These are phyloP conservation scores for Acanthosepion lycidas DNA, from an alignment of 2,888 invertebrate species.

Conservation along the genomic window DNA sequence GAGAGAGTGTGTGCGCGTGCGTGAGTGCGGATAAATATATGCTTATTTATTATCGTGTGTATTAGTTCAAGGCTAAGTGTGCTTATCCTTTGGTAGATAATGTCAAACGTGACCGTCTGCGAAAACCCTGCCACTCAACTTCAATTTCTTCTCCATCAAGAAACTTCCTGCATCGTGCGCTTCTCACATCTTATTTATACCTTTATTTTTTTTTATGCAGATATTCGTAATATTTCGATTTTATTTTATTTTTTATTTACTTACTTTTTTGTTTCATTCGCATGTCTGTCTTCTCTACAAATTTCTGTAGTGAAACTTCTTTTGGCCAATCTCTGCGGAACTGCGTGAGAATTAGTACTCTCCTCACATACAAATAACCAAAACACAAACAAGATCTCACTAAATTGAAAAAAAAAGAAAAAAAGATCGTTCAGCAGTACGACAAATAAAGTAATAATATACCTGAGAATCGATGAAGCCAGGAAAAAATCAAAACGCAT, in stretches of 20 bases:
- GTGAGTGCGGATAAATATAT: background rate
- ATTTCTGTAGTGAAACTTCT: background rate
- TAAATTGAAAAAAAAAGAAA: no score
- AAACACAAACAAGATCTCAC: background rate
- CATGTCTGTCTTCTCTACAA: background rate
- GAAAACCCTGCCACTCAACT: background rate
- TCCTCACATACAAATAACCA: background rate
- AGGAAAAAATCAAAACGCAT: no score
- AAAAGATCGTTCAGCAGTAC: no score
- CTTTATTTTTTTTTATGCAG: background rate
- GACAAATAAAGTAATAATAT: no score
- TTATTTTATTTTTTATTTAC: background rate
- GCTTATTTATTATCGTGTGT: background rate
- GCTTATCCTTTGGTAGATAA: background rate
- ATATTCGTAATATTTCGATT: background rate
- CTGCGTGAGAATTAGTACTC: background rate
- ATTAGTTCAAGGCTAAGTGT: background rate
- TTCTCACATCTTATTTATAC: background rate
- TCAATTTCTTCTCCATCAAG: background rate
- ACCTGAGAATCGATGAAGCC: no score
- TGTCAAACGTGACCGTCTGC: background rate
- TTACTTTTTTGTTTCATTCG: background rate
- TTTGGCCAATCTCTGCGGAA: background rate
- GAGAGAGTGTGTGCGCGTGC: background rate
- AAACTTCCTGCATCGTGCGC: background rate